A percentile compares a stretch with the other conserved stretches of the same genome.
phyloP scores from a whole-genome alignment of 2,888 invertebrate species.

The Polymixis lichenea region DNA sequence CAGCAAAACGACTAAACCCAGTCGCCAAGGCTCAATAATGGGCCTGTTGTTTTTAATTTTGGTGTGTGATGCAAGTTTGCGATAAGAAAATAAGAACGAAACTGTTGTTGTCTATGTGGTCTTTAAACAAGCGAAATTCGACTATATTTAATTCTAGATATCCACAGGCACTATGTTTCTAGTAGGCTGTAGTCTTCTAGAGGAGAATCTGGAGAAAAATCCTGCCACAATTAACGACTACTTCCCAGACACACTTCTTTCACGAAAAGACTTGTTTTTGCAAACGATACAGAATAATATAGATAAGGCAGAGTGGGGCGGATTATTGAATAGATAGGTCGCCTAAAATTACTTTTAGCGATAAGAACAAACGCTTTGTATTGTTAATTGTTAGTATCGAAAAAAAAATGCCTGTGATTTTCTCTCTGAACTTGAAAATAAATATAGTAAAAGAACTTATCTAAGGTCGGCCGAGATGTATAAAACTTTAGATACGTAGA shows the following conservation, averaged over 20 bases:
- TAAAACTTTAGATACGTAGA: no score
- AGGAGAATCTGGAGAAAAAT: no score
- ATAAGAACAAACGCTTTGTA: not conserved
- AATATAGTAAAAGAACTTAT: no score
- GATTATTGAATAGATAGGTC: not conserved
- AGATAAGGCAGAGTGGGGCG: constrained; percentile 17
- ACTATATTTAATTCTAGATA: not conserved
- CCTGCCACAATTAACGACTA: no score
- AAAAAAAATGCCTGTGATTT: no score
- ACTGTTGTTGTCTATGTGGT: not conserved
- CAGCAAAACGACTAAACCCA: not conserved
- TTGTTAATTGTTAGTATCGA: not conserved
- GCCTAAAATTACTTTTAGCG: constrained; percentile 3
- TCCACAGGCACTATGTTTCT: not conserved
- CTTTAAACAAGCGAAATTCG: not conserved
- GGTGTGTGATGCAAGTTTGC: constrained; percentile 12
- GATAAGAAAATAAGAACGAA: constrained; percentile 23
- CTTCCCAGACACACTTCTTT: not conserved
- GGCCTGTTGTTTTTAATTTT: constrained; percentile 31
- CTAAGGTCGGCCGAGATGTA: not conserved
- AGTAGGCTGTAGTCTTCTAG: no score
- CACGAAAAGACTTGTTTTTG: not conserved
- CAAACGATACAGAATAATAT: not conserved
- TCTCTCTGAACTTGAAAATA: not conserved
- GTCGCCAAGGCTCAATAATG: not conserved